These are phyloP conservation scores for Brachyhypopomus occidentalis DNA, from an alignment of 2,113 vertebrate species.

Conservation along the genomic window DNA sequence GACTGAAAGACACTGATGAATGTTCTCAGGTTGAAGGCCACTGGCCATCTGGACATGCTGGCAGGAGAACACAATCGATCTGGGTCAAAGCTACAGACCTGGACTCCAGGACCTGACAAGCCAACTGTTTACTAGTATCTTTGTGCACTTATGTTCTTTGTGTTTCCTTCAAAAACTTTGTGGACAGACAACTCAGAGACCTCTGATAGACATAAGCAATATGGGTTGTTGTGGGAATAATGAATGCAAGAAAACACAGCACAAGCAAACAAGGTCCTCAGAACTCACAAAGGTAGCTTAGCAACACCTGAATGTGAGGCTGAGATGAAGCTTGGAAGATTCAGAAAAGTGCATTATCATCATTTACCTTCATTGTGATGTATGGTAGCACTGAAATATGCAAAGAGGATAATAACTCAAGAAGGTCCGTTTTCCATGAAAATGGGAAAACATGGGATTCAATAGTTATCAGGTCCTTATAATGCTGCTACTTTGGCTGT, in stretches of 20 bases:
- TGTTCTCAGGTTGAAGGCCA: slow-evolving; percentile 56
- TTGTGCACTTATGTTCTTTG: not conserved
- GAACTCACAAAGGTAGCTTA: no score
- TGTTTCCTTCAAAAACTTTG: not conserved
- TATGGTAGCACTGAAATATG: no score
- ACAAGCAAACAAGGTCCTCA: not conserved
- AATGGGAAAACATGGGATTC: not conserved
- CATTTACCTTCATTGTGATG: no score
- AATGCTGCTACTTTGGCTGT: not conserved
- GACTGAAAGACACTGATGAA: slow-evolving; percentile 70
- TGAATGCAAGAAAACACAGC: not conserved
- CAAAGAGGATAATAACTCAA: no score
- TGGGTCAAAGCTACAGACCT: slow-evolving; percentile 60
- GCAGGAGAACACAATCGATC: slow-evolving; percentile 63
- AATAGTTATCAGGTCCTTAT: not conserved
- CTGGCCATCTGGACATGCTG: slow-evolving; percentile 66
- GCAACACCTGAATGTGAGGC: no score
- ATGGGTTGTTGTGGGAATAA: not conserved
- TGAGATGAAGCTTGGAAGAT: no score
- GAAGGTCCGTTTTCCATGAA: not conserved
- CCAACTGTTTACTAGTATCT: not conserved
- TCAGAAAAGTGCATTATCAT: no score
- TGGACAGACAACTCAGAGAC: not conserved
- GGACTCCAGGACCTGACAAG: not conserved
- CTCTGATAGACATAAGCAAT: not conserved